Conservation (phyloP, 2,113 vertebrate species). For the Leptobrachium leishanense region DNA sequence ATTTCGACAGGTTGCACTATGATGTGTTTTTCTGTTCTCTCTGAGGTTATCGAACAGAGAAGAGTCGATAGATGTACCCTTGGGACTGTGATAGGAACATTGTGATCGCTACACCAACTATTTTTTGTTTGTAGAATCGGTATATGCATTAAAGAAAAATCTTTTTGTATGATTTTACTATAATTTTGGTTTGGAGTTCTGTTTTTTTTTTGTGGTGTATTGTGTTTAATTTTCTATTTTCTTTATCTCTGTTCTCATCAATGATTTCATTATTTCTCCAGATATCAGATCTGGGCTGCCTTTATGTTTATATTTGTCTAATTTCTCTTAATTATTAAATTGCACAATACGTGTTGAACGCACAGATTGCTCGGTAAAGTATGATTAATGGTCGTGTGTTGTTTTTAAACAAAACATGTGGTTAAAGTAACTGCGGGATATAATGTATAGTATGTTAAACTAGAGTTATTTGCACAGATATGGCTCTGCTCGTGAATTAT, state of each 20-base stretch:
- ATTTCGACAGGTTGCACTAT: too few species aligned
- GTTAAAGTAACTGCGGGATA: neutral
- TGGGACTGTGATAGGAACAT: too few species aligned
- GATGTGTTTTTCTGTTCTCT: too few species aligned
- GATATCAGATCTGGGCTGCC: neutral
- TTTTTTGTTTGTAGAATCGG: too few species aligned
- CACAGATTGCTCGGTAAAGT: neutral
- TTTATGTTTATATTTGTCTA: neutral
- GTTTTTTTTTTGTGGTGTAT: neutral
- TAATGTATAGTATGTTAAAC: constrained; percentile 15
- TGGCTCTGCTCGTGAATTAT: constrained; percentile 26
- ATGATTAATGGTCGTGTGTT: constrained; percentile 15
- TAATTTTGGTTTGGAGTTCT: too few species aligned
- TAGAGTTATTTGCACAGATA: constrained; percentile 32
- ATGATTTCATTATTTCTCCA: neutral
- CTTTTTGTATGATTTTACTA: too few species aligned
- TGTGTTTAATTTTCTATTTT: neutral
- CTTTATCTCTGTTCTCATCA: neutral
- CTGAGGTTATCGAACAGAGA: too few species aligned
- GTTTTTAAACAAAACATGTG: constrained; percentile 31
- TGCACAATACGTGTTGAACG: neutral
- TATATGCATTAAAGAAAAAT: too few species aligned
- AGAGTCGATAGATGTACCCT: too few species aligned
- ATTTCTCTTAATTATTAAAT: neutral
- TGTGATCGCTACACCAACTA: too few species aligned